Conservation (phyloP, 2,888 invertebrate species). For the Apamea sordens region DNA sequence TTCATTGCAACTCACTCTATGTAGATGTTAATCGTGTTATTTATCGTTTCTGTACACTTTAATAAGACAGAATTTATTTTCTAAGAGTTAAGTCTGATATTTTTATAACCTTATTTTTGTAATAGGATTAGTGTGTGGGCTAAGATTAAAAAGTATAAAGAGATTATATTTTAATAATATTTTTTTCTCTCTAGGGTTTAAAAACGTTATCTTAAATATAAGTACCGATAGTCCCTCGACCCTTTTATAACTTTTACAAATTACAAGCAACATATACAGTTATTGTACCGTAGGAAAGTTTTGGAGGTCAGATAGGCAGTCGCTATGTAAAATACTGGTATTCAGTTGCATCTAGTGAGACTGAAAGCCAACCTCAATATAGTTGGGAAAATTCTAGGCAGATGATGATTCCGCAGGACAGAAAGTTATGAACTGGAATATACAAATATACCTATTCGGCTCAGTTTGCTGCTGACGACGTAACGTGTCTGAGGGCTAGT, state of each 20-base stretch:
- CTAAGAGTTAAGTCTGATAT: not conserved
- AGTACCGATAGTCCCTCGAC: no score
- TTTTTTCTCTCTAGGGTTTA: not conserved
- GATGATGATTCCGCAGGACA: not conserved
- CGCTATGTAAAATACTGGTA: not conserved
- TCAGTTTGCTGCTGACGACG: not conserved
- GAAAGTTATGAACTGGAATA: not conserved
- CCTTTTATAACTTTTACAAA: not conserved
- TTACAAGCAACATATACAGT: no score
- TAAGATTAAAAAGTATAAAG: not conserved
- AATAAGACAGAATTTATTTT: slow-evolving; percentile 27
- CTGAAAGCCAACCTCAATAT: not conserved
- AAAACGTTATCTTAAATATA: not conserved
- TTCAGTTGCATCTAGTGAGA: not conserved
- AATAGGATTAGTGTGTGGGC: not conserved
- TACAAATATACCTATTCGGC: no score
- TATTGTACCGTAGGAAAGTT: no score
- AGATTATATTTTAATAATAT: not conserved
- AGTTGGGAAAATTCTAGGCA: not conserved
- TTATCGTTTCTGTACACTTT: slow-evolving; percentile 38
- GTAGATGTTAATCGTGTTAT: slow-evolving; percentile 50
- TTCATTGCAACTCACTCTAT: slow-evolving; percentile 34
- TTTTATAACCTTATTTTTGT: slow-evolving; percentile 12
- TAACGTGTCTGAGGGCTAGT: not conserved
- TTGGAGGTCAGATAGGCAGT: not conserved